These are phyloP conservation scores for Protonibea diacanthus DNA, from an alignment of 2,797 vertebrate species.

Conservation along the genomic window DNA sequence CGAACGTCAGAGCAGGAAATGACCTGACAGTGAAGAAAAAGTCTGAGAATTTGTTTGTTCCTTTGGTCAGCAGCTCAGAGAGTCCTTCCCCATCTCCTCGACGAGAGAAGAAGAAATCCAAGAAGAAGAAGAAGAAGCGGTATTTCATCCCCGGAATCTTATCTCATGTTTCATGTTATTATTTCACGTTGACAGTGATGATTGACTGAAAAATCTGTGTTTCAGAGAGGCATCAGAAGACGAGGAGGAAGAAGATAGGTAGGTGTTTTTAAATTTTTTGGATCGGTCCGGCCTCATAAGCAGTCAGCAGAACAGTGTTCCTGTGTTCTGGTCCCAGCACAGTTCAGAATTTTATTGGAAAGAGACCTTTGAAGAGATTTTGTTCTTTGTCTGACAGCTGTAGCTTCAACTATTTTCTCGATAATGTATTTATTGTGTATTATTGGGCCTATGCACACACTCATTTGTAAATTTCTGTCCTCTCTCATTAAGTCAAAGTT, in stretches of 20 bases:
- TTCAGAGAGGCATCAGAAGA: conserved; percentile 80
- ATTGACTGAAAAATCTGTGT: conserved; percentile 33
- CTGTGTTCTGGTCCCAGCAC: neutral
- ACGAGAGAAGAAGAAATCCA: conserved; percentile 83
- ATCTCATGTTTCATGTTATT: accelerated
- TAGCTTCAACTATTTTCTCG: neutral
- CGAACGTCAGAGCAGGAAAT: neutral
- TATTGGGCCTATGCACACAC: neutral
- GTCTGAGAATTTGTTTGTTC: neutral
- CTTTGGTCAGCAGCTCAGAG: conserved; percentile 77
- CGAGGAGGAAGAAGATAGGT: conserved; percentile 78
- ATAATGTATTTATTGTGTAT: neutral
- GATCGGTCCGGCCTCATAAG: neutral
- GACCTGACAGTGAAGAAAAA: accelerated
- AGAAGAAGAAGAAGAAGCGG: conserved; percentile 86
- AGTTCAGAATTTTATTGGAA: neutral
- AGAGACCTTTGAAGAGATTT: too few species aligned
- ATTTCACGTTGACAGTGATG: accelerated
- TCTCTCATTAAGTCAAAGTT: conserved; percentile 71
- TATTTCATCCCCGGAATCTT: conserved; percentile 13
- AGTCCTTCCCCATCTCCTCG: conserved; percentile 80
- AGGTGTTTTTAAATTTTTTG: conserved; percentile 5
- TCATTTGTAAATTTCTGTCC: neutral
- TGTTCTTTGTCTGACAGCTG: neutral
- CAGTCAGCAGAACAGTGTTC: neutral